A percentile compares a stretch with the other conserved stretches of the same genome.
Evolutionary conservation across 2,888 invertebrate species (phyloP).

Genomic region (Troilus luridus): DNA sequence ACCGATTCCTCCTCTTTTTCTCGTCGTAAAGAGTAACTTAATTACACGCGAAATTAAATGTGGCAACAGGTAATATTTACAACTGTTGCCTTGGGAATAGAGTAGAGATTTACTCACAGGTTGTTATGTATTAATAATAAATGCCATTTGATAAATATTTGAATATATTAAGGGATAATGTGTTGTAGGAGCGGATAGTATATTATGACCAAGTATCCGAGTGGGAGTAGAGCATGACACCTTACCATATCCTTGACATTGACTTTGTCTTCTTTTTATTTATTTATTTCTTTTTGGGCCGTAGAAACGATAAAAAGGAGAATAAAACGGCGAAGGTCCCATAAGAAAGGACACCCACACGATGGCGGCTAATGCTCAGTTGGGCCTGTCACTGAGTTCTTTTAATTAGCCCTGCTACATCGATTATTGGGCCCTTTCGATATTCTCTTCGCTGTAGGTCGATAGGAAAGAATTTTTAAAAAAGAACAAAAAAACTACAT

Average conservation of each 20-base stretch:
- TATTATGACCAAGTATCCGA: slow-evolving; percentile 38
- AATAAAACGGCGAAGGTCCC: slow-evolving; percentile 35
- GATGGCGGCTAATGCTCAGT: background rate
- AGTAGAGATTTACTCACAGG: slow-evolving; percentile 17
- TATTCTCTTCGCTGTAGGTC: background rate
- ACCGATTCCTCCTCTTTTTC: background rate
- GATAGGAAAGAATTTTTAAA: background rate
- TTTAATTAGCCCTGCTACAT: slow-evolving; percentile 4
- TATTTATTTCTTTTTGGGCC: slow-evolving; percentile 8
- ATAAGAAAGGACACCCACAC: slow-evolving; percentile 48
- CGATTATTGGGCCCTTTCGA: background rate
- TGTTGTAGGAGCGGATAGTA: slow-evolving; percentile 31
- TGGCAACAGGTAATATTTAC: slow-evolving; percentile 38
- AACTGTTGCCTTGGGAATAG: background rate
- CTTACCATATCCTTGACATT: slow-evolving; percentile 49
- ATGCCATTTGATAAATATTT: slow-evolving; percentile 49
- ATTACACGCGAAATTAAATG: slow-evolving; percentile 14
- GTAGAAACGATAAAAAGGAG: slow-evolving; percentile 43
- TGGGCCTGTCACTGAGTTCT: background rate
- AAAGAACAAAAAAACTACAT: background rate
- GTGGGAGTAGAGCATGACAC: slow-evolving; percentile 48
- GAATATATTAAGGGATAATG: slow-evolving; percentile 43
- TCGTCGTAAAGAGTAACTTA: slow-evolving; percentile 18
- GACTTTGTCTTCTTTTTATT: slow-evolving; percentile 5
- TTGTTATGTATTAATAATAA: slow-evolving; percentile 46